phyloP scores from a whole-genome alignment of 53 echinoderm and acorn worm genomes.

The Astropecten irregularis region DNA sequence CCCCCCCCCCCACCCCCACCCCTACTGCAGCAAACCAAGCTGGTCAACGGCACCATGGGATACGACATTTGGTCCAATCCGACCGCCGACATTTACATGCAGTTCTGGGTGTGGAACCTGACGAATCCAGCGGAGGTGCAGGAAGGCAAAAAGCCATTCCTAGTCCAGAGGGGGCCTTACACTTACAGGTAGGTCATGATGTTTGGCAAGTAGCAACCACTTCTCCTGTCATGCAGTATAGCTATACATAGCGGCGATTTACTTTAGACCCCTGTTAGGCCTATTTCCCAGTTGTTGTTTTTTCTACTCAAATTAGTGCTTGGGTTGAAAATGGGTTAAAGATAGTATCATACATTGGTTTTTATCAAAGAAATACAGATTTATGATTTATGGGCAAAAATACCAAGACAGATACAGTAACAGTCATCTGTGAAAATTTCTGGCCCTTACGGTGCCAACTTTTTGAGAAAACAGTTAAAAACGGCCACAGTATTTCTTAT shows the following conservation, averaged over 20 bases:
- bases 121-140: conserved; percentile 79
- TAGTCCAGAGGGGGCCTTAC: conserved; percentile 80
- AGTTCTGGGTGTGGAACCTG: conserved; percentile 90
- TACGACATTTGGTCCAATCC: conserved; percentile 74
- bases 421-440: no score
- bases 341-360: no score
- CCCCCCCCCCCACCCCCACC: no score
- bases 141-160: conserved; percentile 56
- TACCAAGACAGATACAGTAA: no score
- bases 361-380: no score
- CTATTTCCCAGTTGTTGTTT: no score
- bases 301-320: no score
- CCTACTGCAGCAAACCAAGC: conserved; percentile 66
- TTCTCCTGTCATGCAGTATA: neutral
- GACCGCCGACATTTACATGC: conserved; percentile 68
- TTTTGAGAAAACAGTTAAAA: no score
- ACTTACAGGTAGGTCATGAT: conserved; percentile 81
- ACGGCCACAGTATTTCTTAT: no score
- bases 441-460: no score
- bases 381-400: no score
- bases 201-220: neutral
- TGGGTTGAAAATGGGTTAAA: no score
- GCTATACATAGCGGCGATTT: neutral
- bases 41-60: conserved; percentile 65
- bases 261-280: neutral